phyloP scores from a whole-genome alignment of 2,113 vertebrate species.

The Apodemus sylvaticus region DNA sequence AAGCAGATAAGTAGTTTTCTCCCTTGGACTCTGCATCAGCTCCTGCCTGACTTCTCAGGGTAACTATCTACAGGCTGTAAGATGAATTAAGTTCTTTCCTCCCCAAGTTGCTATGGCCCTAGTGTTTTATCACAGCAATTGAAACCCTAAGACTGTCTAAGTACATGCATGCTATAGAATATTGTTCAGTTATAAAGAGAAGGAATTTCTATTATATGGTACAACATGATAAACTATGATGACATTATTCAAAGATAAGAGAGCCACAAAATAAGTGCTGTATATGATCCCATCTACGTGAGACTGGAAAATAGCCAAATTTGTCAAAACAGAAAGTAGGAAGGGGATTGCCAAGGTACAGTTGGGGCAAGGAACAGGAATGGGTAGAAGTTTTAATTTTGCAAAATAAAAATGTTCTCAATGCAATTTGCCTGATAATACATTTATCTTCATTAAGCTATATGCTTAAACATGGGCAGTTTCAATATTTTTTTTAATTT shows the following conservation, averaged over 20 bases:
- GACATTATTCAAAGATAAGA: not conserved
- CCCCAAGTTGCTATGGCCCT: not conserved
- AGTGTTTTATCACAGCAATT: not conserved
- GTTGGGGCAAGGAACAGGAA: not conserved
- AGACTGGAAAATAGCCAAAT: not conserved
- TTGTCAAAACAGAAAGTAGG: not conserved
- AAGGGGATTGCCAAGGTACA: not conserved
- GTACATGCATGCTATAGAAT: not conserved
- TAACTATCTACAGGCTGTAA: not conserved
- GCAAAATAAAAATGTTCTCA: not conserved
- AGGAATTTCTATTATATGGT: not conserved
- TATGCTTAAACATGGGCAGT: not conserved
- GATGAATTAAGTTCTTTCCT: not conserved
- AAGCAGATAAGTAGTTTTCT: not conserved
- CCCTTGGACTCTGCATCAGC: not conserved
- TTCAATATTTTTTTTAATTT: not conserved
- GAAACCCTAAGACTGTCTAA: not conserved
- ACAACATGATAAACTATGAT: not conserved
- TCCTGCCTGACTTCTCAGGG: not conserved
- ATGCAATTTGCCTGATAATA: not conserved
- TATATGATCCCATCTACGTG: not conserved
- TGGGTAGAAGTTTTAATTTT: not conserved
- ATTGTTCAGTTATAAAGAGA: not conserved
- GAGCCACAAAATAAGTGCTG: not conserved
- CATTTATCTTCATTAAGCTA: not conserved